phyloP scores from a whole-genome alignment of 2,797 vertebrate genomes.

The Aeoliscus strigatus region DNA sequence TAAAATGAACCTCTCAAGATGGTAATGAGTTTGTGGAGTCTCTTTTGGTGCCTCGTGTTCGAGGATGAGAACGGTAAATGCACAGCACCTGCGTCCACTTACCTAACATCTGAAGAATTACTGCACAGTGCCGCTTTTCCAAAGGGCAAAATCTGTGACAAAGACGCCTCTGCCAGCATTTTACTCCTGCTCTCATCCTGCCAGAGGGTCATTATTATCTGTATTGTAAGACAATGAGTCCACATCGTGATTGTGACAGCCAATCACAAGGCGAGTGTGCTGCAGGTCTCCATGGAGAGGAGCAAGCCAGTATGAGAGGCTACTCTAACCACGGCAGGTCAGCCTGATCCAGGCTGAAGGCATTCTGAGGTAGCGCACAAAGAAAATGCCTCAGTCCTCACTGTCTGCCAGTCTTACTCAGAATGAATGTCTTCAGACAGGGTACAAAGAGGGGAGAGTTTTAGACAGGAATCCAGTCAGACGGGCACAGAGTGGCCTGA shows the following conservation, averaged over 20 bases:
- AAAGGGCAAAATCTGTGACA: conserved; percentile 47
- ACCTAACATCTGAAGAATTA: conserved; percentile 1
- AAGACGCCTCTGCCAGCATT: conserved; percentile 47
- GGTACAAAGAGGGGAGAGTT: conserved; percentile 5
- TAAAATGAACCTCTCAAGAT: conserved; percentile 24
- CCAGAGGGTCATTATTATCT: conserved; percentile 57
- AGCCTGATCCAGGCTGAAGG: conserved; percentile 55
- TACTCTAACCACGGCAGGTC: conserved; percentile 34
- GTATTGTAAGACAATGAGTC: conserved; percentile 64
- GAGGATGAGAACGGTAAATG: neutral
- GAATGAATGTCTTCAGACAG: conserved; percentile 30
- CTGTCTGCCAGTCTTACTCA: conserved; percentile 41
- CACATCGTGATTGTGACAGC: conserved; percentile 57
- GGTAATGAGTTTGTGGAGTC: conserved; percentile 16
- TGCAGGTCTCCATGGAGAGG: conserved; percentile 70
- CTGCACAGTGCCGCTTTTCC: conserved; percentile 32
- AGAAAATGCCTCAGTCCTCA: conserved; percentile 43
- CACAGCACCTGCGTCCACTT: conserved; percentile 1
- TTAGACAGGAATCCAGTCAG: conserved; percentile 26
- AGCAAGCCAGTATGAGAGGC: conserved; percentile 34
- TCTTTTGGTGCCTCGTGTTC: conserved; percentile 4
- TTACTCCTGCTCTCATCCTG: conserved; percentile 47
- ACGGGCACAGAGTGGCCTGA: conserved; percentile 30
- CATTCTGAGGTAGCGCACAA: conserved; percentile 46
- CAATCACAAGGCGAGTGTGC: conserved; percentile 56